Percentiles rank a stretch among this genome's conserved stretches.
These are phyloP conservation scores for Trissolcus basalis DNA, from an alignment of 1,140 invertebrate genomes.

Conservation along the genomic window DNA sequence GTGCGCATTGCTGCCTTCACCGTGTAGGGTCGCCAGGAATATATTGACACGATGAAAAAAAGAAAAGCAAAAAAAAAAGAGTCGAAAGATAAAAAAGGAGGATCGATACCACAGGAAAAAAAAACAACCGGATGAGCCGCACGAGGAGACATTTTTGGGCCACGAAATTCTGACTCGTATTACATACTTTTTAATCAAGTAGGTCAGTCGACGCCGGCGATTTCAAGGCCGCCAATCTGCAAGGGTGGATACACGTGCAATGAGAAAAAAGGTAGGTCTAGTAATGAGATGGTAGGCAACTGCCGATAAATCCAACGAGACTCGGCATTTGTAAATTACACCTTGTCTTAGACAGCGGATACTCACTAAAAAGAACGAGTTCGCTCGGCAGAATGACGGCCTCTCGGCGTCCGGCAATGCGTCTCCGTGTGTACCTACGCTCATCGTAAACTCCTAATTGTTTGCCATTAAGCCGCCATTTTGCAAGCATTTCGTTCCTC, in stretches of 20 bases:
- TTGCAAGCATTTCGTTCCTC: constrained; percentile 45
- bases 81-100: constrained; percentile 5
- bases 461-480: constrained; percentile 58
- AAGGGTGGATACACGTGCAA: constrained; percentile 66
- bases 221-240: constrained; percentile 61
- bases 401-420: constrained; percentile 39
- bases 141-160: constrained; percentile 33
- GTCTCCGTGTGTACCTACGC: constrained; percentile 51
- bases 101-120: background rate
- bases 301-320: constrained; percentile 76
- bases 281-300: constrained; percentile 76
- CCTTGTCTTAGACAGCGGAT: constrained; percentile 69
- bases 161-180: constrained; percentile 55
- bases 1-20: constrained; percentile 32
- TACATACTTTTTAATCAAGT: constrained; percentile 68
- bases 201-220: constrained; percentile 66
- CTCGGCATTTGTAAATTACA: constrained; percentile 77
- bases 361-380: constrained; percentile 56
- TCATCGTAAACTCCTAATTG: constrained; percentile 60
- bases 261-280: constrained; percentile 56
- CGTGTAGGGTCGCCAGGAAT: constrained; percentile 19
- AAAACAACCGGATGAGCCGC: no score
- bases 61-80: constrained; percentile 23
- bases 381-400: constrained; percentile 38
- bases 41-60: constrained; percentile 22